Conservation (phyloP, 2,797 vertebrate species). For the Helarctos malayanus region DNA sequence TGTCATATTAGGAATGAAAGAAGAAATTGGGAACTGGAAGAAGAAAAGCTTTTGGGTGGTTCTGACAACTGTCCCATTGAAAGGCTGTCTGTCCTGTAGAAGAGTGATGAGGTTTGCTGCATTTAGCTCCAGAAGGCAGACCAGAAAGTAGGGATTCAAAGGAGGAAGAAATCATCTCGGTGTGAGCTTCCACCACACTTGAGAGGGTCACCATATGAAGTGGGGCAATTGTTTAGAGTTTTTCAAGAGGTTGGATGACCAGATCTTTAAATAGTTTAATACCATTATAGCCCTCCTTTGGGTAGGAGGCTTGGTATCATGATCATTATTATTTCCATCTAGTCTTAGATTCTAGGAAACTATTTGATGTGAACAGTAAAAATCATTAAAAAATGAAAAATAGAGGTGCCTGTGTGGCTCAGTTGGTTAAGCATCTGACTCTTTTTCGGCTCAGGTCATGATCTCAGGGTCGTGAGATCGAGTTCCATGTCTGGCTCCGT, state of each 20-base stretch:
- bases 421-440: not conserved
- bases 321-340: not conserved
- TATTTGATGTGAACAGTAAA: not conserved
- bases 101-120: not conserved
- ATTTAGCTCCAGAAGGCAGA: not conserved
- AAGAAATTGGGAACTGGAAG: not conserved
- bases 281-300: not conserved
- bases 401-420: not conserved
- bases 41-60: not conserved
- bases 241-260: not conserved
- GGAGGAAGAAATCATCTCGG: not conserved
- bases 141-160: slow-evolving; percentile 28
- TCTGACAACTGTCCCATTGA: not conserved
- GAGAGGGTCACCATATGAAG: not conserved
- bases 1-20: not conserved
- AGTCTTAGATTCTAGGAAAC: slow-evolving; percentile 57
- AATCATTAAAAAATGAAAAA: not conserved
- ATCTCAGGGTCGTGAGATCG: not conserved
- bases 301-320: not conserved
- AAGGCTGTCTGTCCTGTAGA: not conserved
- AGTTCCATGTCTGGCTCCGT: not conserved
- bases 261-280: slow-evolving; percentile 19
- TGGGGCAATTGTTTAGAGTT: not conserved
- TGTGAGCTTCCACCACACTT: not conserved
- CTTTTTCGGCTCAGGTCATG: not conserved